Conservation (phyloP, 2,797 vertebrate genomes). For the Esox masquinongy region DNA sequence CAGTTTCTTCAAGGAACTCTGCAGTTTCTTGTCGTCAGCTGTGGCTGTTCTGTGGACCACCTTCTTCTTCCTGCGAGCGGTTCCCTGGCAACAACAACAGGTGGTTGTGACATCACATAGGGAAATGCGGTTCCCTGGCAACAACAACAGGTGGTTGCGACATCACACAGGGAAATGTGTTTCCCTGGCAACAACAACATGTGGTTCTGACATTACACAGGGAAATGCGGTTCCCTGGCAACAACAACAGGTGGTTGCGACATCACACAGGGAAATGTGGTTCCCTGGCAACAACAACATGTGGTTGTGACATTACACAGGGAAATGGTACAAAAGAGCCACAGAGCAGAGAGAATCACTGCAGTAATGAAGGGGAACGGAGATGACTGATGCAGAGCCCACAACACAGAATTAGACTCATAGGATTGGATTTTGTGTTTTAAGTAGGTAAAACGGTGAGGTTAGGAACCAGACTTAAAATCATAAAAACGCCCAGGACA, state of each 20-base stretch:
- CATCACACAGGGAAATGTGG: slow-evolving; percentile 53
- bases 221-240: slow-evolving; percentile 81
- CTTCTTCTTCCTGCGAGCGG: slow-evolving; percentile 99
- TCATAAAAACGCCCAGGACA: too few species aligned
- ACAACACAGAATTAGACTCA: not conserved
- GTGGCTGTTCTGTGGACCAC: slow-evolving; percentile 97
- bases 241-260: slow-evolving; percentile 23
- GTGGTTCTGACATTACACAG: slow-evolving; percentile 5
- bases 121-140: slow-evolving; percentile 81
- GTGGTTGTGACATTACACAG: slow-evolving; percentile 5
- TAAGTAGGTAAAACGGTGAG: too few species aligned
- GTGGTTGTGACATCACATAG: slow-evolving; percentile 3
- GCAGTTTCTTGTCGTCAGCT: slow-evolving; percentile 98
- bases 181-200: slow-evolving; percentile 77
- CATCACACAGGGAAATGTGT: slow-evolving; percentile 53
- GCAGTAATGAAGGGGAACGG: not conserved
- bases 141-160: slow-evolving; percentile 23
- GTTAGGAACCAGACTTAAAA: too few species aligned
- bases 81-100: slow-evolving; percentile 77
- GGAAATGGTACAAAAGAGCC: not conserved
- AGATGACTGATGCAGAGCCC: not conserved
- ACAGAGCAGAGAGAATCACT: too few species aligned
- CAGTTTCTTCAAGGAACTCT: slow-evolving; percentile 96
- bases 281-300: slow-evolving; percentile 77
- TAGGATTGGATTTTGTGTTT: too few species aligned